Evolutionary conservation across 2,888 invertebrate species (phyloP).

Genomic region (Lochmaea crataegi): DNA sequence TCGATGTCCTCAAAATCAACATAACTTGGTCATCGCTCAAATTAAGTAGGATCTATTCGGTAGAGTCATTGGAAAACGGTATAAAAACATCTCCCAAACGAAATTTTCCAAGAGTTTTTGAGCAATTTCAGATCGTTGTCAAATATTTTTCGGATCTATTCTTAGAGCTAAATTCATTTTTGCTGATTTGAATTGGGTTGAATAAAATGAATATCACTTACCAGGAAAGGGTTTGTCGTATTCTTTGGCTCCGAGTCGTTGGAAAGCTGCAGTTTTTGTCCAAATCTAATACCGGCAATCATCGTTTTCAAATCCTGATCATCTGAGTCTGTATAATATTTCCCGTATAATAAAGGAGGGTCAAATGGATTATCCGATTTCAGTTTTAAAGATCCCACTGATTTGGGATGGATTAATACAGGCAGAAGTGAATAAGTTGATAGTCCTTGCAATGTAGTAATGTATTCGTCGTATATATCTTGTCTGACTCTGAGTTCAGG

Average conservation of each 20-base stretch:
- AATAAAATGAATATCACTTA: too few species aligned
- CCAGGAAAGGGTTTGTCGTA: slow-evolving; percentile 67
- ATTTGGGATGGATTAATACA: slow-evolving; percentile 70
- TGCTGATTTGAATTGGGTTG: too few species aligned
- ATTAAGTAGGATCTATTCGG: too few species aligned
- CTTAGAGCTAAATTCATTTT: too few species aligned
- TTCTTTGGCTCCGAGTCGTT: slow-evolving; percentile 70
- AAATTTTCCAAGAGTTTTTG: too few species aligned
- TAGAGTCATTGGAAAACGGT: too few species aligned
- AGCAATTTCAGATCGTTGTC: too few species aligned
- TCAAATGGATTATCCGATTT: slow-evolving; percentile 68
- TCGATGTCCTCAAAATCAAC: too few species aligned
- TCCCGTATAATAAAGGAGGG: slow-evolving; percentile 71
- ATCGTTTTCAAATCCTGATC: slow-evolving; percentile 66
- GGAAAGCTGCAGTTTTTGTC: slow-evolving; percentile 66
- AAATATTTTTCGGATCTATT: too few species aligned
- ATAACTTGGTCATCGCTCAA: too few species aligned
- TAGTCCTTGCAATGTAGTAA: slow-evolving; percentile 65
- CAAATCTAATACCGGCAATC: slow-evolving; percentile 67
- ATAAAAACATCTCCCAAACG: too few species aligned
- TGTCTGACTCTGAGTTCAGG: slow-evolving; percentile 30
- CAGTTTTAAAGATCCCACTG: slow-evolving; percentile 67
- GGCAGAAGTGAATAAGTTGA: slow-evolving; percentile 67
- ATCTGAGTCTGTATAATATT: slow-evolving; percentile 67
- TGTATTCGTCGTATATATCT: slow-evolving; percentile 68